These are phyloP conservation scores for Hemicrepidius hirtus DNA, from an alignment of 2,888 invertebrate genomes.

Conservation along the genomic window DNA sequence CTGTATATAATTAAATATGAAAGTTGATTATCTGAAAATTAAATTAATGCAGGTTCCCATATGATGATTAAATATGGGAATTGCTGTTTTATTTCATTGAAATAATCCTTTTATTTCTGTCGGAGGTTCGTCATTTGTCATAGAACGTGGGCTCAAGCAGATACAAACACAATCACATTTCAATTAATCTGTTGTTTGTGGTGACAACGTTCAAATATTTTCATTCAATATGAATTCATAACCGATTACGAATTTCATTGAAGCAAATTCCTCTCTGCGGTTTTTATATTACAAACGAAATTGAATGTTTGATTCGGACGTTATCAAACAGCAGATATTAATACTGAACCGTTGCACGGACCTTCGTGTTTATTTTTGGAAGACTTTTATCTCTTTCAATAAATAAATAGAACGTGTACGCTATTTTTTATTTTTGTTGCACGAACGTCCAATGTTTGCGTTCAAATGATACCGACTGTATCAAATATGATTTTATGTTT, in stretches of 20 bases:
- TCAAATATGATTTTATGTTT: constrained; percentile 7
- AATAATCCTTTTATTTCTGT: constrained; percentile 20
- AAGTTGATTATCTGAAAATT: constrained; percentile 12
- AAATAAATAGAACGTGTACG: constrained; percentile 24
- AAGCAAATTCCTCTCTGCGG: constrained; percentile 47
- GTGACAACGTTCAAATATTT: constrained; percentile 60
- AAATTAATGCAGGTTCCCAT: background rate
- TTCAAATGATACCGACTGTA: background rate
- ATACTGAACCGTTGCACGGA: constrained; percentile 34
- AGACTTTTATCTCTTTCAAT: constrained; percentile 42
- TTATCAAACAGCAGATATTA: constrained; percentile 49
- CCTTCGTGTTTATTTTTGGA: constrained; percentile 33
- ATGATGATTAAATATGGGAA: constrained; percentile 16
- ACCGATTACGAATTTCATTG: constrained; percentile 50
- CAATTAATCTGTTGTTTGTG: constrained; percentile 58
- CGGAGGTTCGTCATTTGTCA: constrained; percentile 45
- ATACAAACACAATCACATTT: constrained; percentile 52
- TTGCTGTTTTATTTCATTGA: constrained; percentile 33
- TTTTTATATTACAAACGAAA: constrained; percentile 51
- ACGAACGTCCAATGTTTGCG: constrained; percentile 5
- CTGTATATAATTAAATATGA: background rate
- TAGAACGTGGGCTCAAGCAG: constrained; percentile 38
- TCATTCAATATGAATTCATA: constrained; percentile 61
- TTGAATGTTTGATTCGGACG: constrained; percentile 50
- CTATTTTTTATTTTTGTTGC: constrained; percentile 22